Conservation (phyloP, 2,888 invertebrate genomes). For the Drosophila limbata region DNA sequence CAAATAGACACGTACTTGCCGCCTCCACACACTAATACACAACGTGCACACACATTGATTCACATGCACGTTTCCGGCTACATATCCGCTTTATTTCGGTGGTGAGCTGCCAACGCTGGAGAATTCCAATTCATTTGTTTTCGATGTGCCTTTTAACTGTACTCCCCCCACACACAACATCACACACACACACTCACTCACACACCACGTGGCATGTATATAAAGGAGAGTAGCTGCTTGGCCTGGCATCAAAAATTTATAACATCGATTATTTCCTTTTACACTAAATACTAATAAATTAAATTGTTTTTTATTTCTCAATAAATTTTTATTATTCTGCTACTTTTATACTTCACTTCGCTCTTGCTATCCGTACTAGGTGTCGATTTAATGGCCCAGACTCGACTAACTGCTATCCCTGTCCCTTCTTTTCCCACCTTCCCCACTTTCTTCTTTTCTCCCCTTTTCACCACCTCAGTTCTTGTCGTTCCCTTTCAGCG, state of each 20-base stretch:
- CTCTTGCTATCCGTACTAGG: conserved; percentile 57
- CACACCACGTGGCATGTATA: conserved; percentile 46
- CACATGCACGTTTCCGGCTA: conserved; percentile 58
- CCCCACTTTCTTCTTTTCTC: background rate
- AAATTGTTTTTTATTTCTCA: conserved; percentile 84
- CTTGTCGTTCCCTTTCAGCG: conserved; percentile 6
- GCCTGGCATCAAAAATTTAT: conserved; percentile 79
- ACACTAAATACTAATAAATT: conserved; percentile 85
- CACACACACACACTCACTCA: conserved; percentile 13
- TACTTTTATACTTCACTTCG: conserved; percentile 78
- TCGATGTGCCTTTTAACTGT: conserved; percentile 66
- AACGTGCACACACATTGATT: conserved; percentile 11
- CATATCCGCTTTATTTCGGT: conserved; percentile 76
- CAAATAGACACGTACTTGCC: conserved; percentile 74
- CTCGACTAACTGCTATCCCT: conserved; percentile 25
- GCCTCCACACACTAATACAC: conserved; percentile 19
- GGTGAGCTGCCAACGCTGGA: conserved; percentile 58
- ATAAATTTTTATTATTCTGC: conserved; percentile 84
- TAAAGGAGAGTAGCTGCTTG: conserved; percentile 18
- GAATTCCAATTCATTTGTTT: conserved; percentile 79
- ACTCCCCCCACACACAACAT: conserved; percentile 19
- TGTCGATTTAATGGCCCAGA: conserved; percentile 78
- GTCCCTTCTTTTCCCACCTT: background rate
- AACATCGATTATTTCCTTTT: conserved; percentile 80
- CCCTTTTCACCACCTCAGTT: background rate